These are phyloP conservation scores for Blastobasis adustella DNA, from an alignment of 2,888 invertebrate species.

Conservation along the genomic window DNA sequence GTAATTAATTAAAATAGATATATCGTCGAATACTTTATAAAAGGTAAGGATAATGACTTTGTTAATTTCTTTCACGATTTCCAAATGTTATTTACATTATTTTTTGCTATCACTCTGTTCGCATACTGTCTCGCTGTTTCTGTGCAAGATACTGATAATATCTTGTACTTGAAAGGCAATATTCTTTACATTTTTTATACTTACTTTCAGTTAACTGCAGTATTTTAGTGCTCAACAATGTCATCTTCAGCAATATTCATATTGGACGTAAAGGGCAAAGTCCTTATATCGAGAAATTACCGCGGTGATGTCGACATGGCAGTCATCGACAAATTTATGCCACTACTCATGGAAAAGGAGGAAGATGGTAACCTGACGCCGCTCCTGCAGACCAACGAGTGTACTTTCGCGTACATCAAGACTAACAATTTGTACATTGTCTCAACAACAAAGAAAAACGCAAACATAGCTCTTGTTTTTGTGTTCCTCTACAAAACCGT, in stretches of 20 bases:
- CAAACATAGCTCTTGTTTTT: conserved; percentile 96
- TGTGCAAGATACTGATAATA: too few species aligned
- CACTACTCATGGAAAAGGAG: conserved; percentile 96
- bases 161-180: too few species aligned
- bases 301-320: conserved; percentile 97
- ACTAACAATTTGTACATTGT: conserved; percentile 98
- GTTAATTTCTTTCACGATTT: too few species aligned
- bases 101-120: too few species aligned
- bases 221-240: conserved; percentile 74
- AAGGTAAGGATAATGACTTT: too few species aligned
- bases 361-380: conserved; percentile 96
- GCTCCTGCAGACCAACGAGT: conserved; percentile 89
- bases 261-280: conserved; percentile 97
- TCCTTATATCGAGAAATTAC: conserved; percentile 97
- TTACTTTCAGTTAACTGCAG: too few species aligned
- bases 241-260: conserved; percentile 97
- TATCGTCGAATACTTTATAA: too few species aligned
- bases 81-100: too few species aligned
- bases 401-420: conserved; percentile 97
- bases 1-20: too few species aligned
- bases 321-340: conserved; percentile 98
- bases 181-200: too few species aligned
- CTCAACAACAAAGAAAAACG: conserved; percentile 96
- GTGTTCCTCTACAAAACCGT: conserved; percentile 97
- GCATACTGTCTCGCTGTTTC: too few species aligned